Evolutionary conservation across 53 echinoderm and acorn worm genomes (phyloP).

Genomic region (Holothuria leucospilota): DNA sequence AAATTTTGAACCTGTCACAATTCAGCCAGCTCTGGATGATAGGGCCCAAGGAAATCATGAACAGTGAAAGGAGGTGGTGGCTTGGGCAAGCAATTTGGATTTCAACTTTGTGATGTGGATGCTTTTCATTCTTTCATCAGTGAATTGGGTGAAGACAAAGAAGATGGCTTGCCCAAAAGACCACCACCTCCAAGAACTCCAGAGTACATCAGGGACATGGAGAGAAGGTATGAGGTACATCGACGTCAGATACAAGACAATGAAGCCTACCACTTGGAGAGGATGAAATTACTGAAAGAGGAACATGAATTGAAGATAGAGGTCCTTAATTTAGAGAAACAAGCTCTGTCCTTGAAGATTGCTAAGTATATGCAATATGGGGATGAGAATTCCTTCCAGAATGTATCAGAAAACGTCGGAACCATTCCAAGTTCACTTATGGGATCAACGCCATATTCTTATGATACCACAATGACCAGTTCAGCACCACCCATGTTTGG

Average conservation of each 20-base stretch:
- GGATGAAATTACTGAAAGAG: conserved; percentile 29
- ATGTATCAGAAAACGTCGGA: too few species aligned
- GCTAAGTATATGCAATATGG: neutral
- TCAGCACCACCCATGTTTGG: too few species aligned
- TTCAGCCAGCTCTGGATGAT: neutral
- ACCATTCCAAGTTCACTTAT: too few species aligned
- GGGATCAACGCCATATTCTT: too few species aligned
- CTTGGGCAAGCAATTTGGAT: conserved; percentile 1
- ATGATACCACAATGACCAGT: too few species aligned
- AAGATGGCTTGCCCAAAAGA: neutral
- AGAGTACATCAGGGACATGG: conserved; percentile 27
- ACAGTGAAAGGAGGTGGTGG: conserved; percentile 5
- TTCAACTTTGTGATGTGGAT: conserved; percentile 38
- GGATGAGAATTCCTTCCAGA: too few species aligned
- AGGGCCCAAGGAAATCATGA: too few species aligned
- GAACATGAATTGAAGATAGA: conserved; percentile 38
- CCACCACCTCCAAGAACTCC: conserved; percentile 24
- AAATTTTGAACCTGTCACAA: neutral
- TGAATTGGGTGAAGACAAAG: neutral
- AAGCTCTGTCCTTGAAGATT: conserved; percentile 6
- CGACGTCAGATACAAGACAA: conserved; percentile 25
- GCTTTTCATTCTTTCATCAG: conserved; percentile 53
- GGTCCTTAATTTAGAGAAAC: conserved; percentile 25
- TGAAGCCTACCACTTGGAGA: conserved; percentile 11
- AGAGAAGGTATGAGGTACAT: conserved; percentile 4